A percentile compares a stretch with the other conserved stretches of the same genome.
These are phyloP conservation scores for Paragorgia papillata DNA, from an alignment of 92 coral and sea anemone species.

Conservation along the genomic window DNA sequence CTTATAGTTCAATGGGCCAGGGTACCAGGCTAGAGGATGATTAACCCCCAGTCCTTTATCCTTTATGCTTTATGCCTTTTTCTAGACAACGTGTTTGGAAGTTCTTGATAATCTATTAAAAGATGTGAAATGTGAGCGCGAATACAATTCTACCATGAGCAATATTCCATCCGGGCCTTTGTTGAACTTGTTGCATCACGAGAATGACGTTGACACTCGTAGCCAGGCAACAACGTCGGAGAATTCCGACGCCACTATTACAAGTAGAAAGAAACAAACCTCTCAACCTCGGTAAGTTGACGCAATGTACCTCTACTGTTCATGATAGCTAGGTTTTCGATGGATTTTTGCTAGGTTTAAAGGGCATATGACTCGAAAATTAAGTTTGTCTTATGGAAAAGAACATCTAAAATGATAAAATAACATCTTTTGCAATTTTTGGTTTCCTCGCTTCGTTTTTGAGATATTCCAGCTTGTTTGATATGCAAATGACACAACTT, in stretches of 20 bases:
- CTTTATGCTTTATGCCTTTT: neutral
- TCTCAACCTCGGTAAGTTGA: neutral
- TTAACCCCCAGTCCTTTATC: too few species aligned
- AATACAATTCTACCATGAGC: constrained; percentile 84
- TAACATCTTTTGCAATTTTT: too few species aligned
- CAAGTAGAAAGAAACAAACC: neutral
- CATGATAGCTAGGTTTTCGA: too few species aligned
- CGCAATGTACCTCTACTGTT: neutral
- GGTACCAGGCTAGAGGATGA: too few species aligned
- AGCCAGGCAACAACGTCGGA: neutral
- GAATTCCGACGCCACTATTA: neutral
- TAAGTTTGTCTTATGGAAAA: too few species aligned
- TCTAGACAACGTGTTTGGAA: constrained; percentile 87
- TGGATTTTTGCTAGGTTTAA: too few species aligned
- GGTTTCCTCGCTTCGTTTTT: too few species aligned
- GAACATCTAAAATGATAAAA: too few species aligned
- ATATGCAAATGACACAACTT: too few species aligned
- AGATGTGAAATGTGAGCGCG: constrained; percentile 91
- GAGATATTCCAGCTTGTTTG: too few species aligned
- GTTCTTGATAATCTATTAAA: constrained; percentile 82
- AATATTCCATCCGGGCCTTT: constrained; percentile 89
- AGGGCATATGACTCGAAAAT: too few species aligned
- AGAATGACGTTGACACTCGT: constrained; percentile 69
- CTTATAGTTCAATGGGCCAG: too few species aligned
- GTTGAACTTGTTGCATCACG: constrained; percentile 72